Evolutionary conservation across 2,797 vertebrate genomes (phyloP), one percentile per base, ranked within the genome.

Genomic region (Octomys mimax): DNA sequence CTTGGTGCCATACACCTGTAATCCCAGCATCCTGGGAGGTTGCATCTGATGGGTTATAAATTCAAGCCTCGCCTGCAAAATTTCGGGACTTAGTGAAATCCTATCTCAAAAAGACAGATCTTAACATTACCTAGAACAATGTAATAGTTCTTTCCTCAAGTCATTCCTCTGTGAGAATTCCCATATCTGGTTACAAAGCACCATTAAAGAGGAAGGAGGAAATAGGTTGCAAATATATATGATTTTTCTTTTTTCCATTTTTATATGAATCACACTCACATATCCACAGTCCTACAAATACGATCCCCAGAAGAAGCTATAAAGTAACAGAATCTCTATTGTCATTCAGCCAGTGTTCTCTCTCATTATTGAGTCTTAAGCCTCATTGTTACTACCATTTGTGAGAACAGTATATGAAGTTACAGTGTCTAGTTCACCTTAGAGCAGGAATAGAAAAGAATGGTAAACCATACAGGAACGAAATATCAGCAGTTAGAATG

Each of bases 401-500:
- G 11, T 86, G 61, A 14, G 22, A 42, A 12, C 31, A 52, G 46
- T 93, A 42, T 49, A 62, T 95, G 68, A 80, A 92, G 46, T 77
- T 75, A 33, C 0, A 1, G 49, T 89, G 42, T 42, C 73, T 88
- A 3, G 46, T 57, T 36, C 89, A 80, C 10, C 36, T 71, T 91
- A 33, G 12, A 68, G 18, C 70, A 81, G 46, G 11, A 84, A 46
- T 79, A 70, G 73, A 57, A 59, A 49, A 79, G 6, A 39, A 22
- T 94, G 11, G 66, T 85, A 78, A 88, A 86, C 73, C 33, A 49
- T 70, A 22, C 4, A 83, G 54, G 73, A 94, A 92, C 89, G n/a
- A 57, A 66, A 26, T 77, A 77, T 89, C 64, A 62, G 78, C 36
- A 89, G 36, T 92, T 89, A 94, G 31, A 49, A 83, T 79, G 87